phyloP scores from a whole-genome alignment of 2,888 invertebrate species.

The Cremastinae sp. region DNA sequence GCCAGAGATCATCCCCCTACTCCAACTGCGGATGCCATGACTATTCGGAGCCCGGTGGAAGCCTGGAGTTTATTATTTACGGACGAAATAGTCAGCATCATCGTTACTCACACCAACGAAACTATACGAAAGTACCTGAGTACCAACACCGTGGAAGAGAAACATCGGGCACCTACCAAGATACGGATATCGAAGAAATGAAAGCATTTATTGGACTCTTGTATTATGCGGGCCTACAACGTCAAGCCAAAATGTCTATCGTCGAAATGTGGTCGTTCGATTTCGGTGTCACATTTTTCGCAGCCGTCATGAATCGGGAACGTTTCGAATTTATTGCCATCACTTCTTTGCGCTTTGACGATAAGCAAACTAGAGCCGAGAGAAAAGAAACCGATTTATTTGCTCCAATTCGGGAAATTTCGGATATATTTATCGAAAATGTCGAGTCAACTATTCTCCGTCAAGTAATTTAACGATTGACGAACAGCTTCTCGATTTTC shows the following conservation, averaged over 20 bases:
- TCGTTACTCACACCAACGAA: neutral
- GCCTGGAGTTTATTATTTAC: slow-evolving; percentile 9
- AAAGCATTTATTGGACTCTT: slow-evolving; percentile 44
- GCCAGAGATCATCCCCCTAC: slow-evolving; percentile 6
- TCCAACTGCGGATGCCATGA: neutral
- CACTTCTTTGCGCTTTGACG: slow-evolving; percentile 64
- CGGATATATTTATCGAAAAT: slow-evolving; percentile 63
- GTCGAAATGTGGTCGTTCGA: slow-evolving; percentile 36
- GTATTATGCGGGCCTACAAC: slow-evolving; percentile 38
- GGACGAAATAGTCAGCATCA: neutral
- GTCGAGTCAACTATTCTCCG: slow-evolving; percentile 60
- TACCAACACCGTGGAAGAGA: neutral
- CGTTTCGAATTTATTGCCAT: slow-evolving; percentile 59
- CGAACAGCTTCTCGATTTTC: slow-evolving; percentile 65
- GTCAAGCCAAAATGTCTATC: neutral
- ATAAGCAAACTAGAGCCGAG: slow-evolving; percentile 54
- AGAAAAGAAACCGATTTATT: slow-evolving; percentile 60
- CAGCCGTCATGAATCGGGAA: slow-evolving; percentile 52
- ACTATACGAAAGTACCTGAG: neutral
- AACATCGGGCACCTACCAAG: neutral
- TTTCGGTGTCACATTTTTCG: slow-evolving; percentile 33
- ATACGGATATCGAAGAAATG: slow-evolving; percentile 14
- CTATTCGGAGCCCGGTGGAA: slow-evolving; percentile 11
- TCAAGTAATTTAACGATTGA: slow-evolving; percentile 64
- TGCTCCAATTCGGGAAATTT: slow-evolving; percentile 64